Evolutionary conservation across 1,140 invertebrate genomes (phyloP), one percentile per base, ranked within the genome.

Genomic region (Tetraneura akinire): DNA sequence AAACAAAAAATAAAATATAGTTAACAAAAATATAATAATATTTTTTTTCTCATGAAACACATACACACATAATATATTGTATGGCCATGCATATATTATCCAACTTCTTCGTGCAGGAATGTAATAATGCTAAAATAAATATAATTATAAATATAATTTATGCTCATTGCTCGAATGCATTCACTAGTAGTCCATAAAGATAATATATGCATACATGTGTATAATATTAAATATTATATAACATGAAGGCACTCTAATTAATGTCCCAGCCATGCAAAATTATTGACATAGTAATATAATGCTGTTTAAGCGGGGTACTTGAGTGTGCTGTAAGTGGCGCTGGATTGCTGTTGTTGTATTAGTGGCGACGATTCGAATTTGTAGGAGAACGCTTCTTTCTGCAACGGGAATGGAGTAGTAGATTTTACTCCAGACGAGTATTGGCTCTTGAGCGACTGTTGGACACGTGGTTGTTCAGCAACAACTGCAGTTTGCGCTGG

Each of bases 361-460:
- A 13, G 14, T 0, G 74, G 74, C 0, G 74, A 42, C 0, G 74
- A 78, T 51, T 78, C 74, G 16, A 78, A 78, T 23, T 78, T 78
- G 53, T 78, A 78, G 1, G 74, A 55, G 37, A 78, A 78, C 3
- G n/a, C 9, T 23, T 55, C 53, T 18, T 45, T 60, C 0, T 1
- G 3, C 10, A 37, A 57, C 4, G 74, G 74, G 5, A 14, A 23
- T 3, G 74, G 51, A 2, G 74, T 78, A 21, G 74, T 78, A 14
- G 74, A 78, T 14, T 78, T 78, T 14, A 78, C 55, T 42, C 74
- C 74, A 8, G 74, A 78, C 37, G 74, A 78, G 9, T 26, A 78
- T n/a, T 62, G 32, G 74, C 74, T 78, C 55, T 78, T 78, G n/a
- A 37, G 29, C 16, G 74, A 78, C 23, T 55, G 74, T 62, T 78